Conservation (phyloP, 1,140 invertebrate species). For the Elysia chlorotica region DNA sequence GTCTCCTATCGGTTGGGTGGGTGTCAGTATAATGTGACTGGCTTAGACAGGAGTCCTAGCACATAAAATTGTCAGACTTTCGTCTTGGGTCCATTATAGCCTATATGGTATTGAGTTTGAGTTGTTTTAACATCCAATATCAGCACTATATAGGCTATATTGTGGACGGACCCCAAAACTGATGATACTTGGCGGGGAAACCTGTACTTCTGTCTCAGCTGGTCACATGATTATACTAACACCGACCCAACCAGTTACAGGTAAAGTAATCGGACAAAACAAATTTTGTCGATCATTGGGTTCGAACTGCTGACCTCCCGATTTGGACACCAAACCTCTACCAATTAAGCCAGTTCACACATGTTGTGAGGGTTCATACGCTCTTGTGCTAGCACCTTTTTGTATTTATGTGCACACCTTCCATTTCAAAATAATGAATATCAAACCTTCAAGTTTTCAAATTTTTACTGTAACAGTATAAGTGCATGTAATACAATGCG, state of each 20-base stretch:
- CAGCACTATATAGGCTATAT: too few species aligned
- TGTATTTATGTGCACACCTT: not conserved
- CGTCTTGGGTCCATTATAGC: too few species aligned
- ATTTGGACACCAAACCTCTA: not conserved
- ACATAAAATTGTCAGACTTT: too few species aligned
- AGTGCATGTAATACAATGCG: not conserved
- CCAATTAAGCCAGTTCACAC: not conserved
- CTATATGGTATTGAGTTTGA: too few species aligned
- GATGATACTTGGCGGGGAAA: too few species aligned
- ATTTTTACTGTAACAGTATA: not conserved
- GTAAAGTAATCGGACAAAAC: not conserved
- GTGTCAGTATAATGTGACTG: not conserved
- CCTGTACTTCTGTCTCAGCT: too few species aligned
- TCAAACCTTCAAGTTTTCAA: not conserved
- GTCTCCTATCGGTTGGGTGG: not conserved
- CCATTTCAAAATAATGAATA: not conserved
- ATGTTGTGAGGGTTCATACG: not conserved
- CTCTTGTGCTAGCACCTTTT: too few species aligned
- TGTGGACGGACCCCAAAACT: too few species aligned
- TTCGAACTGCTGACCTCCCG: not conserved
- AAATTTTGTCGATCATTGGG: not conserved
- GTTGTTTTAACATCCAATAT: too few species aligned
- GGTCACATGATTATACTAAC: too few species aligned
- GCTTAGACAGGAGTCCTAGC: not conserved
- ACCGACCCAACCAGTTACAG: too few species aligned